Evolutionary conservation across 2,888 invertebrate genomes (phyloP), one percentile per base, ranked within the genome.

Genomic region (Campaea margaritaria): DNA sequence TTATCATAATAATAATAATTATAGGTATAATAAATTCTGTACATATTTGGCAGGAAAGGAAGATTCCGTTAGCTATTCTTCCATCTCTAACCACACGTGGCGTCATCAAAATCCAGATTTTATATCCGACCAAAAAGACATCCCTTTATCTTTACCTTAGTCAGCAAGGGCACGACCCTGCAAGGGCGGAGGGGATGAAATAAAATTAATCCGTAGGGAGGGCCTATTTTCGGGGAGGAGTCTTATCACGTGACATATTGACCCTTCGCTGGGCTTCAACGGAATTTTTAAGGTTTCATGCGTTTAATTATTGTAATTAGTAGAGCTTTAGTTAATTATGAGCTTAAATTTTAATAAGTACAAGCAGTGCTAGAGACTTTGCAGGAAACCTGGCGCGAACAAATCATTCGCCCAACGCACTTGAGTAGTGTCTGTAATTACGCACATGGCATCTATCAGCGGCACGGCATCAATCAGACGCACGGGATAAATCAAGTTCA

Each of bases 141-240:
- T 60, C 42, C 46, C 31, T 69, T 68, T 69, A 68, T 72, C 69
- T 72, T 56, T 50, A 27, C 53, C 65, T 63, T 47, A 65, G 69
- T 68, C 68, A 72, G 69, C 69, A 58, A 52, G 55, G 55, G 67
- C 56, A 57, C 58, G 44, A 44, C 51, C 62, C 46, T 28, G 52
- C 49, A 44, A 51, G 58, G 44, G 41, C 42, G 51, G 62, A 58
- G 58, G 57, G 54, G 57, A 54, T 52, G 43, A 64, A 70, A 69
- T 73, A 68, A 71, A 68, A 72, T 72, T 72, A 74, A 74, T 74
- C 70, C 72, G 55, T 39, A 21, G 64, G 61, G 58, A 57, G 45
- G 61, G 43, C 45, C 43, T 31, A 41, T 31, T 1, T 38, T 15
- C 44, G 12, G 46, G 38, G 57, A 16, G 46, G 14, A n/a, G 44